Conservation (phyloP, 2,888 invertebrate species). For the Caenorhabditis becei region DNA sequence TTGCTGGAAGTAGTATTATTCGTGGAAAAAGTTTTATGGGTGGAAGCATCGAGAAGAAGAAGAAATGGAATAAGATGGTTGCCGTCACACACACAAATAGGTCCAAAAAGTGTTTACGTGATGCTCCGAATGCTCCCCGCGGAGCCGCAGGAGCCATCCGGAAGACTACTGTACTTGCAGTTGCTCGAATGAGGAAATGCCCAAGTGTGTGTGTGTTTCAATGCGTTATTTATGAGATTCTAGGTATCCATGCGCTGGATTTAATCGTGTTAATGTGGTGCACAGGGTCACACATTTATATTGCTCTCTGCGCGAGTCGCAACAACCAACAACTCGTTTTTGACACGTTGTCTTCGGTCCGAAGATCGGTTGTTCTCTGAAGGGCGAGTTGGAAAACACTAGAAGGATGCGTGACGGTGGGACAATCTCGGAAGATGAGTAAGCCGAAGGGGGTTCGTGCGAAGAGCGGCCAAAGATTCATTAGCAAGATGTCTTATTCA, state of each 20-base stretch:
- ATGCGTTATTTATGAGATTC: constrained; percentile 28
- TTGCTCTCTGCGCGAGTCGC: background rate
- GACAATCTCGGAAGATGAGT: too few species aligned
- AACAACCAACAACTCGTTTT: background rate
- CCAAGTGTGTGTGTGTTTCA: background rate
- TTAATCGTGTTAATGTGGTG: constrained; percentile 51
- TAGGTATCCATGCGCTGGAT: constrained; percentile 26
- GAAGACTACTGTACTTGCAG: constrained; percentile 19
- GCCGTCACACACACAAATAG: background rate
- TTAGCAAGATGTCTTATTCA: too few species aligned
- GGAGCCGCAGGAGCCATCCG: background rate
- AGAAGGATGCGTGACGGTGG: background rate
- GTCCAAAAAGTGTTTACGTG: constrained; percentile 12
- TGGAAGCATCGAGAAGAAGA: background rate
- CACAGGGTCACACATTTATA: constrained; percentile 38
- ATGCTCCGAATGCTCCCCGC: background rate
- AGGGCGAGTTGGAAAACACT: background rate
- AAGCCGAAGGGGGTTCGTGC: background rate
- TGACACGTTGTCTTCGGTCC: background rate
- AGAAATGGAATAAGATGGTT: background rate
- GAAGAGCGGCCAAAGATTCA: too few species aligned
- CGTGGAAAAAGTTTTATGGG: background rate
- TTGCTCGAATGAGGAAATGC: constrained; percentile 20
- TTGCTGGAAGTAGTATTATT: constrained; percentile 1
- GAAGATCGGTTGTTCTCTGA: background rate